A percentile compares a stretch with the other conserved stretches of the same genome.
phyloP scores from a whole-genome alignment of 2,888 invertebrate genomes.

The Schizaphis graminum region DNA sequence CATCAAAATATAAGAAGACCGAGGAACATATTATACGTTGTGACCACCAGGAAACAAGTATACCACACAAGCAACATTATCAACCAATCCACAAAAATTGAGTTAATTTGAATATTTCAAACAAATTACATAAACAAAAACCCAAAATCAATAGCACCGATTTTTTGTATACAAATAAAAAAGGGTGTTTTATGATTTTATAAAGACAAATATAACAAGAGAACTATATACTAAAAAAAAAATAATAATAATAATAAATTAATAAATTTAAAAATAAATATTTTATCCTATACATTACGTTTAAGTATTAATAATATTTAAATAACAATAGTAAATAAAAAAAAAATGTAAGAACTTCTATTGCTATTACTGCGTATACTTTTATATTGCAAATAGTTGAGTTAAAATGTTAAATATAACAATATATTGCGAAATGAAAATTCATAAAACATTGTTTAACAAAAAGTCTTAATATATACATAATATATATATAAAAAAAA shows the following conservation, averaged over 20 bases:
- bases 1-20: conserved; percentile 31
- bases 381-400: conserved; percentile 64
- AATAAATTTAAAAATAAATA: conserved; percentile 6
- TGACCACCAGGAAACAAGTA: background rate
- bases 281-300: conserved; percentile 21
- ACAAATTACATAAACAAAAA: conserved; percentile 44
- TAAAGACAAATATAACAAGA: conserved; percentile 44
- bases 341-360: conserved; percentile 39
- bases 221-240: conserved; percentile 41
- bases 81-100: conserved; percentile 35
- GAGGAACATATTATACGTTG: conserved; percentile 35
- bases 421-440: conserved; percentile 58
- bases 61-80: conserved; percentile 10
- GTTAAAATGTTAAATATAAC: conserved; percentile 33
- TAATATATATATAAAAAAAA: conserved; percentile 1
- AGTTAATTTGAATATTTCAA: conserved; percentile 18
- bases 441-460: conserved; percentile 31
- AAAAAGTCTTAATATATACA: conserved; percentile 20
- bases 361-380: conserved; percentile 63
- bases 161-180: conserved; percentile 50
- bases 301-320: conserved; percentile 52
- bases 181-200: conserved; percentile 36
- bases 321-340: conserved; percentile 50
- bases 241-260: conserved; percentile 40
- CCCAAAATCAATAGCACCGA: conserved; percentile 59